Evolutionary conservation across 2,888 invertebrate genomes (phyloP), one percentile per base, ranked within the genome.

Genomic region (Alentia gelatinosa): DNA sequence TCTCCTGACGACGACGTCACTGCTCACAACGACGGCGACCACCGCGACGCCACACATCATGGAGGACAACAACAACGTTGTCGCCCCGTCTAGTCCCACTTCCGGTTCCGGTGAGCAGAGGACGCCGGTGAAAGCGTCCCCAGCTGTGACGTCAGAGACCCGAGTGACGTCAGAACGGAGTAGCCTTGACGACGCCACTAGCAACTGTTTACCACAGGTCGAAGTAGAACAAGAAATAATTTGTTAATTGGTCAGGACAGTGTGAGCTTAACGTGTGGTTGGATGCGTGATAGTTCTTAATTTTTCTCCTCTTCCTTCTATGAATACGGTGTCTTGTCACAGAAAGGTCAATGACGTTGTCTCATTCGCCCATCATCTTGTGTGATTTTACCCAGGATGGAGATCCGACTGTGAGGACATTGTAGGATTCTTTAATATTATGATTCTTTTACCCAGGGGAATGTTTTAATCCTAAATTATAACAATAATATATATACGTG

Each of bases 191-290:
- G 56, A 56, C 56, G n/a, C 56, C 56, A n/a, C 42, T 47, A 50
- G 47, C 26, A 42, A 19, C 23, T 86, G 86, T 47, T 47, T 86
- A 86, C 33, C 86, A 12, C 86, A 86, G 86, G 86, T 7, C 3
- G 86, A 86, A 5, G 47, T 42, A 86, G 86, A 86, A 26, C n/a
- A 40, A 35, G 86, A 42, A 26, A 1, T 42, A 19, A 33, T 86
- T 30, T 86, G 86, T 86, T 86, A 50, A 86, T 7, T n/a, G n/a
- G n/a, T n/a, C n/a, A n/a, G 15, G 19, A 1, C 42, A 50, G 5
- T 50, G 12, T 86, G 7, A 86, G 26, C 5, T 86, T 1, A 30
- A 40, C 26, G 33, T 30, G 30, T 86, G 47, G 15, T 26, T 30
- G 39, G 30, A 33, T 42, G 86, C 26, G 86, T 30, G 42, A 86